These are phyloP conservation scores for Pollimyrus isidori DNA, from an alignment of 2,113 vertebrate species.

Conservation along the genomic window DNA sequence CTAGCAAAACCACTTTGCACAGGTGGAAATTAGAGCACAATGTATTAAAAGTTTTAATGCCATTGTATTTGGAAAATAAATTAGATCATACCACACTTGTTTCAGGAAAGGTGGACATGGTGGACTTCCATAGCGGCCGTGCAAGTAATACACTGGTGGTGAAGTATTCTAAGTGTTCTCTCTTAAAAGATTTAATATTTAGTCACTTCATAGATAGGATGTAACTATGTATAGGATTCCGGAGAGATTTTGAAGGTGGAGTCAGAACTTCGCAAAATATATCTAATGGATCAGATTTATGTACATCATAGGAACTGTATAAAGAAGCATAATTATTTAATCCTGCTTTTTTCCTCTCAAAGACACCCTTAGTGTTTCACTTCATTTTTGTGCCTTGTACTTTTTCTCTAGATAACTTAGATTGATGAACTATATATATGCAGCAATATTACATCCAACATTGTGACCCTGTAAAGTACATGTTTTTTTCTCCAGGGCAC, in stretches of 20 bases:
- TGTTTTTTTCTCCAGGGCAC: background rate
- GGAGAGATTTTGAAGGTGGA: background rate
- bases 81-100: background rate
- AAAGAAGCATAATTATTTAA: background rate
- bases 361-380: background rate
- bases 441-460: background rate
- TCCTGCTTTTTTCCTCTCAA: background rate
- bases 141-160: background rate
- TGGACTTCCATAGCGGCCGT: background rate
- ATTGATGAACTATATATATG: background rate
- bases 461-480: background rate
- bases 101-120: background rate
- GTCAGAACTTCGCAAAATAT: background rate
- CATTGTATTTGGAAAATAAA: background rate
- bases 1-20: too few relatives aligned
- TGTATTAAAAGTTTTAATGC: background rate
- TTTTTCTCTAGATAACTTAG: background rate
- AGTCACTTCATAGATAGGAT: background rate
- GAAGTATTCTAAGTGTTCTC: background rate
- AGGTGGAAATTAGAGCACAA: background rate
- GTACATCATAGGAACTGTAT: background rate
- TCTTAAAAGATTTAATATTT: background rate
- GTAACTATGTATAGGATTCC: background rate
- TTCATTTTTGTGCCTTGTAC: background rate
- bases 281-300: background rate